phyloP scores from a whole-genome alignment of 2,888 invertebrate genomes.

The Clitarchus hookeri region DNA sequence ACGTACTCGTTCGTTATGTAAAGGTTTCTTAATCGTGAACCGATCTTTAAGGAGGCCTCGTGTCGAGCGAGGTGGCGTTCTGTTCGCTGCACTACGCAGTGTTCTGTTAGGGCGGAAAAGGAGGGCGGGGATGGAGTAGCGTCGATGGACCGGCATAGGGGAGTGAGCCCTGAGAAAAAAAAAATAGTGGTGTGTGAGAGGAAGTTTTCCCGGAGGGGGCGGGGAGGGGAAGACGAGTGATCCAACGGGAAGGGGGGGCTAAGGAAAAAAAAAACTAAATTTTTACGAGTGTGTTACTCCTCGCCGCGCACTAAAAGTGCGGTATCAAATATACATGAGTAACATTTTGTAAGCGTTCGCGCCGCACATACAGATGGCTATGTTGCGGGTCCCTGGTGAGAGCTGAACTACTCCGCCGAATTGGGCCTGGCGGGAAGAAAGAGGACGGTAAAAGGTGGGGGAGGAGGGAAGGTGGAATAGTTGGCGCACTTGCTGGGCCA shows the following conservation, averaged over 20 bases:
- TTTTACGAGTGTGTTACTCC: slow-evolving; percentile 8
- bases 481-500: not conserved
- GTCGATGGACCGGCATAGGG: not conserved
- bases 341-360: not conserved
- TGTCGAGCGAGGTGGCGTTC: not conserved
- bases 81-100: not conserved
- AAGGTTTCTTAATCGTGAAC: no score
- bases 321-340: slow-evolving; percentile 14
- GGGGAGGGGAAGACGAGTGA: not conserved
- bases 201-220: not conserved
- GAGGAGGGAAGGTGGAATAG: not conserved
- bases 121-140: not conserved
- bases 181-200: no score
- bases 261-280: not conserved
- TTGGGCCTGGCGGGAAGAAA: not conserved
- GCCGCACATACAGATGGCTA: slow-evolving; percentile 14
- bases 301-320: slow-evolving; percentile 8
- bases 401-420: slow-evolving; percentile 10
- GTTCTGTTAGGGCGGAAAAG: not conserved
- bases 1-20: no score
- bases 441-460: not conserved
- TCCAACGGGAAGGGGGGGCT: not conserved
- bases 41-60: no score
- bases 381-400: slow-evolving; percentile 2
- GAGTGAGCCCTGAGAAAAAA: not conserved